Conservation (phyloP, 2,797 vertebrate species). For the Artibeus jamaicensis region DNA sequence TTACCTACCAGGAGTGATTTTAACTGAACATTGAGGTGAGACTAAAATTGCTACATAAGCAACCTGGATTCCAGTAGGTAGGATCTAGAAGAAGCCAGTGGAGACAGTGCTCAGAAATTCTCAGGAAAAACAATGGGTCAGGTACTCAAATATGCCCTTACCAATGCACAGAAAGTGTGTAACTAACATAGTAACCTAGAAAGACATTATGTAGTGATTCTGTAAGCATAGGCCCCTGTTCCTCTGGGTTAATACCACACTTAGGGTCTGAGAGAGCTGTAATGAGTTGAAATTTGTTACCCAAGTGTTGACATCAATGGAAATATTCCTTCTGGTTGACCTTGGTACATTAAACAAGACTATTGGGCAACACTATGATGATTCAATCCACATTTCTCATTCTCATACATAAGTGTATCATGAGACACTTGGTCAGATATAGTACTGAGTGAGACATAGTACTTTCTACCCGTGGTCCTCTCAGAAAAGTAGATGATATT, state of each 20-base stretch:
- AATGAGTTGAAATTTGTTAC: not conserved
- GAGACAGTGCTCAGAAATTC: slow-evolving; percentile 19
- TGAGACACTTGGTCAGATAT: not conserved
- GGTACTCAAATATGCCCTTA: not conserved
- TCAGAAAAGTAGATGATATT: not conserved
- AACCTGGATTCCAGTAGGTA: not conserved
- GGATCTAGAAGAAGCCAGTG: not conserved
- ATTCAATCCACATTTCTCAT: not conserved
- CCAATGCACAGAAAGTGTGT: not conserved
- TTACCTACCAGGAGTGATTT: not conserved
- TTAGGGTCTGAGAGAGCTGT: not conserved
- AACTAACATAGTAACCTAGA: not conserved
- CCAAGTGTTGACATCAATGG: not conserved
- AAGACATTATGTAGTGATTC: not conserved
- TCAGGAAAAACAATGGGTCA: not conserved
- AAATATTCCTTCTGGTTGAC: not conserved
- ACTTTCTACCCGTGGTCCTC: not conserved
- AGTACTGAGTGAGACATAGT: not conserved
- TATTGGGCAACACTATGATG: not conserved
- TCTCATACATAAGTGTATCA: not conserved
- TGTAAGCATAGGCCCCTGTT: not conserved
- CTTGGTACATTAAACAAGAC: not conserved
- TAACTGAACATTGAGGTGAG: not conserved
- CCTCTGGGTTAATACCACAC: not conserved
- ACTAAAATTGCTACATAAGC: not conserved